Percentiles rank a stretch among this genome's conserved stretches.
Conservation (phyloP, 2,888 invertebrate genomes). For the Augiades crinisus region DNA sequence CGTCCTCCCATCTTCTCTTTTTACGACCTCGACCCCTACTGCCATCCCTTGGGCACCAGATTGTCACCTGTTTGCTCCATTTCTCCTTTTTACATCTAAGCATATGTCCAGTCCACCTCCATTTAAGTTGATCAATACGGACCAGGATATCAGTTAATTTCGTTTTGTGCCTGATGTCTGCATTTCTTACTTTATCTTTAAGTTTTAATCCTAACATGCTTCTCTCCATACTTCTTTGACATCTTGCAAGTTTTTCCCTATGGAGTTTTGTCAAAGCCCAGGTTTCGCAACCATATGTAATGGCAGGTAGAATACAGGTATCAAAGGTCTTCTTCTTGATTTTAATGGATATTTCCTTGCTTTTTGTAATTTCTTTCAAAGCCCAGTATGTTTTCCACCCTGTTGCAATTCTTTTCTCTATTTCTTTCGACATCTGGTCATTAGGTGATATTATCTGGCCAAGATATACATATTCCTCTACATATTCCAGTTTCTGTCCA, state of each 20-base stretch:
- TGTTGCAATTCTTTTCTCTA: constrained; percentile 1
- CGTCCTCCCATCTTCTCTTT: background rate
- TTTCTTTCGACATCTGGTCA: background rate
- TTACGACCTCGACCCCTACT: background rate
- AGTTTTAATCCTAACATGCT: too few relatives aligned
- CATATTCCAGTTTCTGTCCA: constrained; percentile 9
- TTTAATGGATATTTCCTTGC: background rate
- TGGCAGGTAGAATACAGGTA: background rate
- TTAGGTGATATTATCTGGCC: constrained; percentile 7
- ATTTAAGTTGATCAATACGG: too few relatives aligned
- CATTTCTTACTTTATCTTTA: too few relatives aligned
- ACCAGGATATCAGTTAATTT: too few relatives aligned
- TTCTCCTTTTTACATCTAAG: background rate
- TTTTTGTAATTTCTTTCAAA: background rate
- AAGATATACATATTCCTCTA: constrained; percentile 9
- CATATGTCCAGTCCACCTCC: background rate
- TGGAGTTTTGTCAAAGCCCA: too few relatives aligned
- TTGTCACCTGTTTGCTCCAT: background rate
- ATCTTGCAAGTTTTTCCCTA: too few relatives aligned
- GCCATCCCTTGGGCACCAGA: background rate
- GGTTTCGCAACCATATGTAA: background rate
- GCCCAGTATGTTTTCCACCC: background rate
- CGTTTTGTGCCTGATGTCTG: too few relatives aligned
- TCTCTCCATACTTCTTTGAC: too few relatives aligned
- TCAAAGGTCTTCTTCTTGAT: constrained; percentile 5